Conservation (phyloP, 2,113 vertebrate genomes). For the Hucho hucho region DNA sequence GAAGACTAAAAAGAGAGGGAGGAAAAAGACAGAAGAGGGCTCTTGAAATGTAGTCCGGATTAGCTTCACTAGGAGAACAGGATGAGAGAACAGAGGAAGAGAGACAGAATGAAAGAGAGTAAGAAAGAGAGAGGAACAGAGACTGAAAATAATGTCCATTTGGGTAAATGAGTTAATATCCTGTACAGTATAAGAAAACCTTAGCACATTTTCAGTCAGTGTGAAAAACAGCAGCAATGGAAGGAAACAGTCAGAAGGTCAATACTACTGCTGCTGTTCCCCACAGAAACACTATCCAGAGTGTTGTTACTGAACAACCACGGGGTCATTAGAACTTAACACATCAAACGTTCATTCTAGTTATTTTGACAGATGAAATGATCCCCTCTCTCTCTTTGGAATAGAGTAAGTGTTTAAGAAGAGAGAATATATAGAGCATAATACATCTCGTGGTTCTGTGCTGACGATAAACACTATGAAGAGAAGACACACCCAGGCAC, state of each 20-base stretch:
- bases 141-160: background rate
- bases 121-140: conserved; percentile 20
- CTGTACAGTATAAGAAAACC: too few species aligned
- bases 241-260: too few species aligned
- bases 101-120: conserved; percentile 43
- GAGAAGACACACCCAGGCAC: too few species aligned
- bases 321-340: conserved; percentile 52
- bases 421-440: background rate
- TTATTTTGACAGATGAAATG: conserved; percentile 57
- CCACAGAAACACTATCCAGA: conserved; percentile 27
- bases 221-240: too few species aligned
- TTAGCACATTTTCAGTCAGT: too few species aligned
- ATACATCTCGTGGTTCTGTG: too few species aligned
- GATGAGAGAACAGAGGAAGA: conserved; percentile 1
- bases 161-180: too few species aligned
- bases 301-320: conserved; percentile 60
- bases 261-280: too few species aligned
- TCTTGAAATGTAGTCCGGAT: conserved; percentile 71
- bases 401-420: conserved; percentile 51
- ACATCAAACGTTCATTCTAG: conserved; percentile 48
- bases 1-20: conserved; percentile 55
- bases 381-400: conserved; percentile 21
- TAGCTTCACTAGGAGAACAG: conserved; percentile 64
- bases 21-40: conserved; percentile 44
- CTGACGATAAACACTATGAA: too few species aligned